Base-by-base conservation (phyloP, 2,113 vertebrate genomes). In the Myxocyprinus asiaticus region DNA sequence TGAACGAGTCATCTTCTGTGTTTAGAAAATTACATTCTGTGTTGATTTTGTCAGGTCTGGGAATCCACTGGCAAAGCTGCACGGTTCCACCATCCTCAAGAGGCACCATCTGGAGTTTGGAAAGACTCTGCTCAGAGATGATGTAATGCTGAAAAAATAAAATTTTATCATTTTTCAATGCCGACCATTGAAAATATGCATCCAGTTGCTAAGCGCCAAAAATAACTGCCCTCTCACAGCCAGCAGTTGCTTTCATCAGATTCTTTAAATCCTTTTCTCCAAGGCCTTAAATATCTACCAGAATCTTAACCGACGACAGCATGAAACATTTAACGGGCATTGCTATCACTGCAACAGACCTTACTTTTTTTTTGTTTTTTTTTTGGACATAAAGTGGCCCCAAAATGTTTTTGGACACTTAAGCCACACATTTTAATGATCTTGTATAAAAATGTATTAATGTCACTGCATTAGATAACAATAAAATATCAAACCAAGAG, bases 31-130 rank as follows among this genome's bases (percentile, higher is more conserved):
- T 33, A 33, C 22, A 33, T 33, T 33, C 22, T 33, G 22, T 33
- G 22, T 33, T 85, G 50, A 71, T 70, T 82, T 77, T 70, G 61
- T 15, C 80, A 94, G 92, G 86, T 94, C 93, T 83, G 92, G 86
- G 68, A 92, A 94, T 88, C 93, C 93, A 81, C 87, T 93, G 83
- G 92, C 92, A 0, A 94, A 92, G 87, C 93, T 94, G 79, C 92
- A 94, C 0, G 93, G 93, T 79, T 92, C 93, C 71, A 94, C 93
- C 83, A 94, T 94, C 82, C 87, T 94, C 71, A 93, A 94, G 82
- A 89, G 93, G 76, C 93, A 94, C 91, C 93, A 94, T 88, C 91
- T 94, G 90, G 93, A 94, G 47, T 85, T 88, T 84, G 91, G 92
- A 44, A 94, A 94, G 88, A 93, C 91, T 15, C 85, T 94, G 69